Percentiles rank a stretch among this genome's conserved stretches.
These are phyloP conservation scores for Aphyosemion australe DNA, from an alignment of 2,113 vertebrate species.

Conservation along the genomic window DNA sequence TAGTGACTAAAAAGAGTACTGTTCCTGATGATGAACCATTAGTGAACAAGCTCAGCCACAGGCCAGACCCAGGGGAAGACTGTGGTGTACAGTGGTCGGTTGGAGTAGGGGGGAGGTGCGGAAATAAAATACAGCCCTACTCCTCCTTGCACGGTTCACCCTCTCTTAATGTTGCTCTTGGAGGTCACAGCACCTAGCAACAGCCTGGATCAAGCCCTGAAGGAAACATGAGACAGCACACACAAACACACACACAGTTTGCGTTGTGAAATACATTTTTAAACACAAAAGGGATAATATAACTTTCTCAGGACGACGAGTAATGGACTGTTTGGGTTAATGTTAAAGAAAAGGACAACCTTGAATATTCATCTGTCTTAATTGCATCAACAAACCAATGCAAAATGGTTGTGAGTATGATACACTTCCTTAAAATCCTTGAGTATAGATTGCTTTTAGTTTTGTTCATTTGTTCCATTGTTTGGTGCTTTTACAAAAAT, in stretches of 20 bases:
- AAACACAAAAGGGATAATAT: conserved; percentile 12
- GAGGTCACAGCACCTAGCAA: conserved; percentile 71
- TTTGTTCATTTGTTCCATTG: too few relatives aligned
- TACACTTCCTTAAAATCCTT: too few relatives aligned
- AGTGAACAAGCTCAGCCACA: conserved; percentile 29
- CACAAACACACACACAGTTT: conserved; percentile 24
- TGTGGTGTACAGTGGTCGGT: conserved; percentile 48
- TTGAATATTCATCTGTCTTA: neutral
- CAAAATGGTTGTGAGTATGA: neutral
- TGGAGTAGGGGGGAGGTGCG: conserved; percentile 35
- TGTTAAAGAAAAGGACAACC: neutral
- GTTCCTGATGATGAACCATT: conserved; percentile 37
- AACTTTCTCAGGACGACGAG: neutral
- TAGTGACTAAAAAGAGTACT: conserved; percentile 12
- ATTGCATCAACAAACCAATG: neutral
- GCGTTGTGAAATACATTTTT: conserved; percentile 28
- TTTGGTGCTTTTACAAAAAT: too few relatives aligned
- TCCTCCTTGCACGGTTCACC: conserved; percentile 54
- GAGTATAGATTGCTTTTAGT: too few relatives aligned
- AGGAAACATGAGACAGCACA: conserved; percentile 61
- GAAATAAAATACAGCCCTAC: conserved; percentile 60
- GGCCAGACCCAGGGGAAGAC: conserved; percentile 27
- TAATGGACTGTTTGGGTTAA: neutral
- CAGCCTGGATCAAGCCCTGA: conserved; percentile 56
- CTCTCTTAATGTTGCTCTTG: conserved; percentile 62